Evolutionary conservation across 2,888 invertebrate genomes (phyloP), one percentile per base, ranked within the genome.

Genomic region (Cerastis leucographa): DNA sequence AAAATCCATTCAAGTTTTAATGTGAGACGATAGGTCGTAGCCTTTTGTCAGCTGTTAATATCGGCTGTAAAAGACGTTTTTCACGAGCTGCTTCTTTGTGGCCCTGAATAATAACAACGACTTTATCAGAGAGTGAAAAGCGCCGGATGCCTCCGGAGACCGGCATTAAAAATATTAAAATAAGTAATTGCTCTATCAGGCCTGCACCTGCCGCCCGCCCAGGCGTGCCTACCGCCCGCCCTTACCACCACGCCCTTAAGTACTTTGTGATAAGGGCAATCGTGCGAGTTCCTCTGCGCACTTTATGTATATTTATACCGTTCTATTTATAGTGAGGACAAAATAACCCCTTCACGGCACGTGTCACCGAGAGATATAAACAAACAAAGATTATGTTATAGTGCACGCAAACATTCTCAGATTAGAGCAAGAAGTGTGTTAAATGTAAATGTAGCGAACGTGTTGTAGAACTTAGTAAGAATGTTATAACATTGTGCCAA

Each of bases 111-210:
- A 93, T 92, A 91, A 91, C 85, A 89, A 85, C 87, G 89, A 89
- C 91, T 91, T 91, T 90, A 90, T 92, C 89, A 90, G 89, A 89
- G 89, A 91, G 89, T 89, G 91, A 92, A 92, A 92, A 90, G 89
- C 89, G 89, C 87, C 87, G 89, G 89, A 85, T 89, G 89, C 88
- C 89, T 89, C 87, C 85, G 87, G 91, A 90, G 93, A 91, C 90
- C 85, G 91, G 92, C 91, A 94, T 94, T 95, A 94, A 95, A 95
- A 94, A 94, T 95, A 94, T 95, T 94, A 94, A 94, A 95, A 94
- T 94, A 94, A 94, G 95, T 95, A 94, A 96, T 95, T 95, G 94
- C 92, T 94, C 92, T 93, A 95, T 96, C 93, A 93, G 90, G 91
- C 87, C 89, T 91, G 93, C 96, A 96, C 95, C 96, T 96, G 96